Evolutionary conservation across 2,888 invertebrate genomes (phyloP).

Genomic region (Gymnocheta viridis): DNA sequence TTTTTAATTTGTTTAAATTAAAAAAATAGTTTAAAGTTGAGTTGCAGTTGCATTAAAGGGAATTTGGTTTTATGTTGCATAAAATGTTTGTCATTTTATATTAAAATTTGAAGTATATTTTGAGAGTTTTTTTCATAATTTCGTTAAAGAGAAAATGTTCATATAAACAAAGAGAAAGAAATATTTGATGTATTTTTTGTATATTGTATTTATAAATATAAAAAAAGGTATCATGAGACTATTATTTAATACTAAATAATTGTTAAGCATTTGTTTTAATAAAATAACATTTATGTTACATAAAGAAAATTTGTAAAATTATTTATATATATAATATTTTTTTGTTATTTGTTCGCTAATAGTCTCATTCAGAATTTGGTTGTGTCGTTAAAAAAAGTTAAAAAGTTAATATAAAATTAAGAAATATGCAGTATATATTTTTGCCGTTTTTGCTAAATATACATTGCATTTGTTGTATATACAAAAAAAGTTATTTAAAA

Average conservation of each 20-base stretch:
- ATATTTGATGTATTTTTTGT: conserved; percentile 75
- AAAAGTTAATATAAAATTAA: conserved; percentile 10
- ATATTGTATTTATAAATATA: conserved; percentile 51
- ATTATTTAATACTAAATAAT: conserved; percentile 41
- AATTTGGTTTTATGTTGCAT: conserved; percentile 58
- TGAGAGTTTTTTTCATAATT: background rate
- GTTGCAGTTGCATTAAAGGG: conserved; percentile 55
- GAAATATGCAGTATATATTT: background rate
- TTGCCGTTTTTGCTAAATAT: conserved; percentile 40
- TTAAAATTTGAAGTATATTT: conserved; percentile 32
- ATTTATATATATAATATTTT: conserved; percentile 5
- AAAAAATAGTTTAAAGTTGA: conserved; percentile 46
- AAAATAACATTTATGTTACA: background rate
- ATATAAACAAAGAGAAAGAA: conserved; percentile 80
- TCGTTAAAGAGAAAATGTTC: conserved; percentile 67
- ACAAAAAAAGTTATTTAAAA: conserved; percentile 35
- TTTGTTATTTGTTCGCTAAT: conserved; percentile 75
- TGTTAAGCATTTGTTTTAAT: conserved; percentile 32
- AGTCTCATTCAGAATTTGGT: conserved; percentile 82
- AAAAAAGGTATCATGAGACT: conserved; percentile 63
- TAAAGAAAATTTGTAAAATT: conserved; percentile 31
- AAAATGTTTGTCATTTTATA: conserved; percentile 60
- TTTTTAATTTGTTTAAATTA: conserved; percentile 25
- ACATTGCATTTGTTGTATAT: conserved; percentile 51
- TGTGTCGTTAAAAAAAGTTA: background rate